phyloP scores from a whole-genome alignment of 2,888 invertebrate genomes.

The Rhagophthalmus giganteus region DNA sequence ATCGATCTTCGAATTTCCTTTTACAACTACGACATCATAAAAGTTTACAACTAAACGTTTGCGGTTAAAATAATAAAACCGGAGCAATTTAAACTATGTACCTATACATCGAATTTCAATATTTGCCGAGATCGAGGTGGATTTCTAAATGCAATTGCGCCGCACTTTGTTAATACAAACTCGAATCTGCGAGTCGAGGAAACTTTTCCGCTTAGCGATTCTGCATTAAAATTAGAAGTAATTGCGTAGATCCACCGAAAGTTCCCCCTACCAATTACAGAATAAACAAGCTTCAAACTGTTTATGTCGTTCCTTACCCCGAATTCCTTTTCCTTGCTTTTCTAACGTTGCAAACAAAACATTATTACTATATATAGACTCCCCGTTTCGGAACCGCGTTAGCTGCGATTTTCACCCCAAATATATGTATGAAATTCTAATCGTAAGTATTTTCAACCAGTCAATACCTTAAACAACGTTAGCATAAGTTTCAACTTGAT shows the following conservation, averaged over 20 bases:
- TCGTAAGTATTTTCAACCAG: neutral
- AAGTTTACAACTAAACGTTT: no score
- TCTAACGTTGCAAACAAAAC: constrained; percentile 23
- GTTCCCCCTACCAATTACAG: constrained; percentile 11
- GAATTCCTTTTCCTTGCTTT: constrained; percentile 15
- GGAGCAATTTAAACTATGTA: no score
- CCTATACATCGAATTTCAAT: no score
- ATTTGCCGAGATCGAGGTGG: constrained; percentile 18
- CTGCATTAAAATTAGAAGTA: constrained; percentile 13
- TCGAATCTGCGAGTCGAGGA: constrained; percentile 11
- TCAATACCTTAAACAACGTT: neutral
- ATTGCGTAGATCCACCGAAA: constrained; percentile 13
- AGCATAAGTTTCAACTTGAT: no score
- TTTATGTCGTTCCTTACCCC: constrained; percentile 23
- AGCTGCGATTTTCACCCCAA: neutral
- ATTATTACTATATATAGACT: constrained; percentile 17
- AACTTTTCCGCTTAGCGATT: constrained; percentile 18
- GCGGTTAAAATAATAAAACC: no score
- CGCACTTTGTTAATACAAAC: constrained; percentile 16
- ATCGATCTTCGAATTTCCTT: no score
- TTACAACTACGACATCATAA: no score
- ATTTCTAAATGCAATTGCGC: constrained; percentile 20
- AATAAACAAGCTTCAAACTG: constrained; percentile 22
- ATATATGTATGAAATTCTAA: neutral
- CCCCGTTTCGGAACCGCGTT: neutral